Evolutionary conservation across 2,113 vertebrate genomes (phyloP).

Genomic region (Neogale vison): DNA sequence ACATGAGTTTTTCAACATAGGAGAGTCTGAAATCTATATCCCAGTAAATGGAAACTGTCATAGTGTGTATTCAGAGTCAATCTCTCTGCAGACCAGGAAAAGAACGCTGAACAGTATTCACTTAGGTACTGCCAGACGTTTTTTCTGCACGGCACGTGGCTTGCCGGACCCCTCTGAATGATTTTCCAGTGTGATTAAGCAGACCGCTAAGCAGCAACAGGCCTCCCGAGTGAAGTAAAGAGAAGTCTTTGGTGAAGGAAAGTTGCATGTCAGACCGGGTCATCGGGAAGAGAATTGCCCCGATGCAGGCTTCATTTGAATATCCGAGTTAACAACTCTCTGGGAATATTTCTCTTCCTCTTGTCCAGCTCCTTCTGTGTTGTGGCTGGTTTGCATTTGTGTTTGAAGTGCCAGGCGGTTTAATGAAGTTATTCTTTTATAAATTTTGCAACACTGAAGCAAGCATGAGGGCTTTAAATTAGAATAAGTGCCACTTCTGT

Average conservation of each 20-base stretch:
- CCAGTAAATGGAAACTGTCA: constrained; percentile 56
- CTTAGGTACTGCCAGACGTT: constrained; percentile 38
- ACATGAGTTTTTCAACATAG: constrained; percentile 62
- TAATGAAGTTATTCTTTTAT: constrained; percentile 88
- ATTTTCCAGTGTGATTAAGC: constrained; percentile 61
- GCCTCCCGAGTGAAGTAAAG: constrained; percentile 43
- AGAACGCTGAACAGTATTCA: background rate
- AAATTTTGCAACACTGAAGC: constrained; percentile 87
- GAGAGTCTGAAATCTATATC: constrained; percentile 49
- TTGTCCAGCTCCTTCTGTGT: constrained; percentile 67
- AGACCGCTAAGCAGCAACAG: constrained; percentile 20
- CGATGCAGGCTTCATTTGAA: constrained; percentile 56
- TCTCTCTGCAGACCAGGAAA: constrained; percentile 19
- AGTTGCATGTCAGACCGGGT: background rate
- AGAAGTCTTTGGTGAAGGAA: constrained; percentile 13
- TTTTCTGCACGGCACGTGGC: constrained; percentile 56
- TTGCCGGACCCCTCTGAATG: constrained; percentile 14
- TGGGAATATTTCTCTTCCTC: constrained; percentile 58
- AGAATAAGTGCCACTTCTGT: constrained; percentile 89
- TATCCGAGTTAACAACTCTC: constrained; percentile 52
- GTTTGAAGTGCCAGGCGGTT: constrained; percentile 82
- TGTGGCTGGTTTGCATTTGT: constrained; percentile 79
- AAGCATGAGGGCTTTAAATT: constrained; percentile 88
- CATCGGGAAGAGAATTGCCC: background rate
- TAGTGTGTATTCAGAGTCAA: constrained; percentile 28